Conservation (phyloP, 2,888 invertebrate species). For the Parelbella ahira region DNA sequence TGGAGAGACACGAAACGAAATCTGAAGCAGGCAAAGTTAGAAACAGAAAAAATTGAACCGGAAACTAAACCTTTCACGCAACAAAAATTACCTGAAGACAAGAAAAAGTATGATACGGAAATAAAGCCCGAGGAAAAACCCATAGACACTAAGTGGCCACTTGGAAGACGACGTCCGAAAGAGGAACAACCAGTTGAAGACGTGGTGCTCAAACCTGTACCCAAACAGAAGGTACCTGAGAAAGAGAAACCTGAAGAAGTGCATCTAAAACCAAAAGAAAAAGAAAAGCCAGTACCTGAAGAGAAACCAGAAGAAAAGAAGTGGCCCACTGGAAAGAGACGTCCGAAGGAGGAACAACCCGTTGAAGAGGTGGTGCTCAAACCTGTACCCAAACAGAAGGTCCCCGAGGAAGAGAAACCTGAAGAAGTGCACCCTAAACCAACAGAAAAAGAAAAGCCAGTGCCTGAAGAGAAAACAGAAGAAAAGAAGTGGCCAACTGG, state of each 20-base stretch:
- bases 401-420: conserved; percentile 6
- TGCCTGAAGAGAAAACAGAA: conserved; percentile 36
- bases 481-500: conserved; percentile 45
- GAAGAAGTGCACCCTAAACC: no score
- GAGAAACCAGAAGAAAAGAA: conserved; percentile 37
- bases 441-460: conserved; percentile 34
- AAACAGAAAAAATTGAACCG: no score
- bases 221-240: no score
- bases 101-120: conserved; percentile 49
- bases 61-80: no score
- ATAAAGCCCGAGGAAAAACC: conserved; percentile 38
- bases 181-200: conserved; percentile 64
- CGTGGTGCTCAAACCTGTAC: conserved; percentile 57
- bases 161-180: conserved; percentile 47
- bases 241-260: conserved; percentile 55
- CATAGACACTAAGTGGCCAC: conserved; percentile 40
- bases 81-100: no score
- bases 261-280: conserved; percentile 31
- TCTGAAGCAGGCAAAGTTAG: no score
- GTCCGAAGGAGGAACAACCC: conserved; percentile 50
- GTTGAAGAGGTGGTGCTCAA: conserved; percentile 71
- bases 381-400: conserved; percentile 45
- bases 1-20: no score
- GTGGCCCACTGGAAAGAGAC: conserved; percentile 48
- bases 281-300: conserved; percentile 34